A percentile compares a stretch with the other conserved stretches of the same genome.
phyloP scores from a whole-genome alignment of 2,888 invertebrate genomes.

The Urechis unicinctus region DNA sequence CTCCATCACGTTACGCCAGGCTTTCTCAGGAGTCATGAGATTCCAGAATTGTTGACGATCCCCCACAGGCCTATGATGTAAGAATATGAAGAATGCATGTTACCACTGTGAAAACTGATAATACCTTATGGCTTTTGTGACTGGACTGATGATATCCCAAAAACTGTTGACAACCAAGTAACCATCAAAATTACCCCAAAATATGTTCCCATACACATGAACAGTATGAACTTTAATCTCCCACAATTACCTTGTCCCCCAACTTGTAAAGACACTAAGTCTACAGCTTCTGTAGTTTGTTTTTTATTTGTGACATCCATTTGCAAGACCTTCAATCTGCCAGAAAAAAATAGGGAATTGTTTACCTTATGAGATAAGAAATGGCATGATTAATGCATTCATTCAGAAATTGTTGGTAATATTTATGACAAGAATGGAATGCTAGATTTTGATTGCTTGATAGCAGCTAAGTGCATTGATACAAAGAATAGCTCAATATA shows the following conservation, averaged over 20 bases:
- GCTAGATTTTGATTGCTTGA: no score
- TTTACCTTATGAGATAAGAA: no score
- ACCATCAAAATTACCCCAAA: no score
- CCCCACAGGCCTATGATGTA: constrained; percentile 42
- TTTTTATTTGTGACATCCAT: constrained; percentile 44
- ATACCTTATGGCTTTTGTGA: neutral
- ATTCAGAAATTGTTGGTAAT: no score
- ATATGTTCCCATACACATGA: no score
- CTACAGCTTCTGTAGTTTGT: constrained; percentile 32
- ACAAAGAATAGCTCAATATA: no score
- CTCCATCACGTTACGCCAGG: constrained; percentile 33
- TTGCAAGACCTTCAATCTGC: constrained; percentile 37
- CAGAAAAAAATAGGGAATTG: constrained; percentile 5
- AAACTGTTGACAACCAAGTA: neutral
- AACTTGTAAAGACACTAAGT: constrained; percentile 24
- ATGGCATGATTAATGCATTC: no score
- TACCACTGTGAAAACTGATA: neutral
- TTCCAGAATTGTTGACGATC: constrained; percentile 46
- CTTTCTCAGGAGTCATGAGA: constrained; percentile 38
- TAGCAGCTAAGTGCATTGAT: no score
- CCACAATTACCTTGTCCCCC: constrained; percentile 31
- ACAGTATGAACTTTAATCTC: neutral
- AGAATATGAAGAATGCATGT: neutral
- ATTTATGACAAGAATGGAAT: no score
- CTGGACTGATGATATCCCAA: neutral